Percentiles rank a stretch among this genome's conserved stretches.
phyloP scores from a whole-genome alignment of 1,140 invertebrate genomes.

The Cydia fagiglandana region DNA sequence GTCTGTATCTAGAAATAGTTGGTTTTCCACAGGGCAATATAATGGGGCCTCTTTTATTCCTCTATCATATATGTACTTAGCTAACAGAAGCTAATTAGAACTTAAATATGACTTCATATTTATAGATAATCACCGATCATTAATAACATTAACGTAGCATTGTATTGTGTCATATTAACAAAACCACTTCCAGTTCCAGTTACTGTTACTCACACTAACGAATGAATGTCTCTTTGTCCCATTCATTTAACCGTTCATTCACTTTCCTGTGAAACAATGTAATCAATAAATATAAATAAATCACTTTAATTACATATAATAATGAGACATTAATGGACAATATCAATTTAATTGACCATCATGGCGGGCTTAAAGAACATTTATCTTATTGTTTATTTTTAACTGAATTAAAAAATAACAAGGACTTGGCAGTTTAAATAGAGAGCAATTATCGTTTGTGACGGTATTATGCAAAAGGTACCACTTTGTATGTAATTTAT shows the following conservation, averaged over 20 bases:
- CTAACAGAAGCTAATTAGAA: neutral
- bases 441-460: no score
- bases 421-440: no score
- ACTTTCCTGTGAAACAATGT: neutral
- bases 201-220: neutral
- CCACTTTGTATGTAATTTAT: no score
- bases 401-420: neutral
- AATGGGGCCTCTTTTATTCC: no score
- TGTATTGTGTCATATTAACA: neutral
- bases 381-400: neutral
- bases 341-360: neutral
- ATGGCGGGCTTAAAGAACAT: neutral
- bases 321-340: neutral
- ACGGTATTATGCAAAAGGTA: no score
- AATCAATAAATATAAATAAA: neutral
- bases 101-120: neutral
- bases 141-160: neutral
- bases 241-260: neutral
- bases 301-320: neutral
- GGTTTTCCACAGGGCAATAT: neutral
- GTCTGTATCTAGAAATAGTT: neutral
- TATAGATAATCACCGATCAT: neutral
- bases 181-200: neutral
- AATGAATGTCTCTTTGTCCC: conserved; percentile 9
- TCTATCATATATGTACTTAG: neutral